Conservation (phyloP, 2,888 invertebrate species). For the Caenorhabditis afra region DNA sequence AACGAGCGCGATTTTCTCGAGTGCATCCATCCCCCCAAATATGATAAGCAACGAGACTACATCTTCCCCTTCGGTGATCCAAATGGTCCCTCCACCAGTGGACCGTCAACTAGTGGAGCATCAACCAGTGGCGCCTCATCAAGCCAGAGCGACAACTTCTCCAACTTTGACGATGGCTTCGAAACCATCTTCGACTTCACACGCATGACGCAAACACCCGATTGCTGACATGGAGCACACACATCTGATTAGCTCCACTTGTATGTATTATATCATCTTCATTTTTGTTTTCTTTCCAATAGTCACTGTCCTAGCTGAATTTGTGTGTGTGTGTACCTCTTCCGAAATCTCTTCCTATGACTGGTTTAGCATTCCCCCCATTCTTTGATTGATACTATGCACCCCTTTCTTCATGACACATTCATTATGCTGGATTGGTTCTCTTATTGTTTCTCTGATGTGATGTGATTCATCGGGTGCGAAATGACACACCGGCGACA, state of each 20-base stretch:
- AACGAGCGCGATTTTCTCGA: too few relatives aligned
- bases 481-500: conserved; percentile 7
- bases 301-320: background rate
- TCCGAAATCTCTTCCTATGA: background rate
- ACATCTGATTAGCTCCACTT: too few relatives aligned
- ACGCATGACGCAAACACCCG: too few relatives aligned
- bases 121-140: too few relatives aligned
- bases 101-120: too few relatives aligned
- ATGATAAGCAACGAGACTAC: too few relatives aligned
- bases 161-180: conserved; percentile 2
- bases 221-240: too few relatives aligned
- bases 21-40: too few relatives aligned
- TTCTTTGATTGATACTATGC: background rate
- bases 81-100: too few relatives aligned
- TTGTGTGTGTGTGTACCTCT: background rate
- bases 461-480: conserved; percentile 37
- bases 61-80: too few relatives aligned
- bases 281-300: conserved; percentile 1
- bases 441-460: conserved; percentile 3
- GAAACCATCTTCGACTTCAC: background rate
- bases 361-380: conserved; percentile 11
- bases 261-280: too few relatives aligned
- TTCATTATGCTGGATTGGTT: background rate
- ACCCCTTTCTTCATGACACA: background rate
- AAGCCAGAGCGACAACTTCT: too few relatives aligned